Evolutionary conservation across 2,888 invertebrate species (phyloP).

Genomic region (Himalopsyche anomala): DNA sequence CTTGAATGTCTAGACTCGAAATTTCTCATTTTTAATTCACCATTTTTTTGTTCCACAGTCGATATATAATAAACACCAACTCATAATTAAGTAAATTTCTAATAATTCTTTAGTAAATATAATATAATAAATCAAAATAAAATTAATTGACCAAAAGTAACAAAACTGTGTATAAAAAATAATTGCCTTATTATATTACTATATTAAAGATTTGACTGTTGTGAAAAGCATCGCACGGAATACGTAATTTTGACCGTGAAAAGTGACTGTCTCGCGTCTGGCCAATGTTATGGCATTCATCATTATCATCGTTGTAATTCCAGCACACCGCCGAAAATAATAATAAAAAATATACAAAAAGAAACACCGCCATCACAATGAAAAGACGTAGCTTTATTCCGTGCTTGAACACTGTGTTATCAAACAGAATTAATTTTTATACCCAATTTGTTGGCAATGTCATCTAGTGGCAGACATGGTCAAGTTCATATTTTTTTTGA

Average conservation of each 20-base stretch:
- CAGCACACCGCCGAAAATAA: conserved; percentile 21
- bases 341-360: neutral
- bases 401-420: conserved; percentile 14
- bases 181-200: neutral
- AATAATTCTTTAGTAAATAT: no score
- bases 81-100: no score
- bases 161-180: neutral
- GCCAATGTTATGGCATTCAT: conserved; percentile 5
- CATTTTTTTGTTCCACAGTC: no score
- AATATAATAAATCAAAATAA: no score
- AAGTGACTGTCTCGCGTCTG: conserved; percentile 13
- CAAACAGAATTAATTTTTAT: conserved; percentile 15
- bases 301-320: conserved; percentile 16
- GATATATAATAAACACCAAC: no score
- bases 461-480: neutral
- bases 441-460: conserved; percentile 6
- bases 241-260: conserved; percentile 30
- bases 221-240: conserved; percentile 13
- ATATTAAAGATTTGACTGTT: neutral
- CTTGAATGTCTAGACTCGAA: no score
- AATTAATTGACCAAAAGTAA: neutral
- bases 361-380: neutral
- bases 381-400: conserved; percentile 25
- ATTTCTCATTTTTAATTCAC: no score
- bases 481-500: neutral